Percentiles rank a stretch among this genome's conserved stretches.
These are phyloP conservation scores for Pachyseris speciosa DNA, from an alignment of 64 coral and sea anemone species.

Conservation along the genomic window DNA sequence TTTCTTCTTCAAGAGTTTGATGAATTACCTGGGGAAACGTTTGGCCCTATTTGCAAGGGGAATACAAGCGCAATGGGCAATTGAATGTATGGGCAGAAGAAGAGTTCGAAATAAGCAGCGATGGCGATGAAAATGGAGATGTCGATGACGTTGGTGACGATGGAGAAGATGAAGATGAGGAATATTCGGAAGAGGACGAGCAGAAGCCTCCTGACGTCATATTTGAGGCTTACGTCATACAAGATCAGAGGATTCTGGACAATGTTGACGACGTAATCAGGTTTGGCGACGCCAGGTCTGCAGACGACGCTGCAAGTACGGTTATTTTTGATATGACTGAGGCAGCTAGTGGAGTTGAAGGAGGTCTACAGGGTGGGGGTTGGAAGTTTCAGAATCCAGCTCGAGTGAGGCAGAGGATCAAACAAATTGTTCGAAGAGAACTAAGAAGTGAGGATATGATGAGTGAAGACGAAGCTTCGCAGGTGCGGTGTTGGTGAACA, in stretches of 20 bases:
- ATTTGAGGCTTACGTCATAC: conserved; percentile 58
- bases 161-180: not conserved
- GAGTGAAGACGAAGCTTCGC: conserved; percentile 61
- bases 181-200: too few relatives aligned
- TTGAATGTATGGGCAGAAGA: not conserved
- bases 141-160: not conserved
- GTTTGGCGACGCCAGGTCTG: not conserved
- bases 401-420: conserved; percentile 9
- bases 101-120: not conserved
- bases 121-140: not conserved
- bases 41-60: not conserved
- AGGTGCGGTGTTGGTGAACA: conserved; percentile 25
- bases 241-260: conserved; percentile 67
- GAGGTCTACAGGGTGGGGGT: not conserved
- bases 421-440: conserved; percentile 45
- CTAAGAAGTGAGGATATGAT: conserved; percentile 68
- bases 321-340: not conserved
- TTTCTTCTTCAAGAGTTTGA: too few relatives aligned
- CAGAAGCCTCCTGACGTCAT: not conserved
- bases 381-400: conserved; percentile 74
- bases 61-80: not conserved
- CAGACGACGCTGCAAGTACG: not conserved
- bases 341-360: not conserved
- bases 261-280: conserved; percentile 36
- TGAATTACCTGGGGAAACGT: too few relatives aligned